Conservation (phyloP, 92 coral and sea anemone species). For the Umimayanthus kanabou region DNA sequence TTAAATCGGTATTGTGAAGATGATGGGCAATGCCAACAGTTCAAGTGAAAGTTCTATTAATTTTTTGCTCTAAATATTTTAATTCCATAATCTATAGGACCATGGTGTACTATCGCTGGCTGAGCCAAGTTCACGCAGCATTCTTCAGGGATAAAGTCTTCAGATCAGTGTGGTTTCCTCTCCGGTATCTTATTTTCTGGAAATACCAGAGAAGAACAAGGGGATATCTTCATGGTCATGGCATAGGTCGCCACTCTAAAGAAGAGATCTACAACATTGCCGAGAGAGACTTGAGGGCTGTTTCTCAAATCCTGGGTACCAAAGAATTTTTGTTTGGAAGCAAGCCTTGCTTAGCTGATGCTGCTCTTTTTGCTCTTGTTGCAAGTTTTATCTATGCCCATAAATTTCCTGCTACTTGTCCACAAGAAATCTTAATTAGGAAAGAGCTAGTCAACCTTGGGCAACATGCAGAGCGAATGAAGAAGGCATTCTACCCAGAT, state of each 20-base stretch:
- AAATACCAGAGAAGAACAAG: conserved; percentile 17
- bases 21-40: too few relatives aligned
- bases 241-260: conserved; percentile 75
- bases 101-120: conserved; percentile 48
- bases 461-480: conserved; percentile 64
- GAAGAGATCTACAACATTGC: conserved; percentile 76
- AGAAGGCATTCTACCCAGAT: conserved; percentile 71
- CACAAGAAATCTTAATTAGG: conserved; percentile 67
- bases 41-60: too few relatives aligned
- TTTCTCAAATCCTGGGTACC: conserved; percentile 61
- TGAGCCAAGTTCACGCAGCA: conserved; percentile 19
- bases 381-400: conserved; percentile 60
- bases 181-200: conserved; percentile 50
- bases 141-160: conserved; percentile 43
- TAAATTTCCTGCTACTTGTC: conserved; percentile 42
- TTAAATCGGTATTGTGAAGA: too few relatives aligned
- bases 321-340: conserved; percentile 70
- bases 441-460: conserved; percentile 65
- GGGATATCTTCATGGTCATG: conserved; percentile 62
- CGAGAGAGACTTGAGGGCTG: conserved; percentile 70
- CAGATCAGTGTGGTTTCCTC: conserved; percentile 40
- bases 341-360: conserved; percentile 72
- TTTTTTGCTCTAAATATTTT: not conserved
- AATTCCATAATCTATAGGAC: conserved; percentile 34
- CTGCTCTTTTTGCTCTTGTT: conserved; percentile 69